phyloP scores from a whole-genome alignment of 2,888 invertebrate species.

The Tipula unca region DNA sequence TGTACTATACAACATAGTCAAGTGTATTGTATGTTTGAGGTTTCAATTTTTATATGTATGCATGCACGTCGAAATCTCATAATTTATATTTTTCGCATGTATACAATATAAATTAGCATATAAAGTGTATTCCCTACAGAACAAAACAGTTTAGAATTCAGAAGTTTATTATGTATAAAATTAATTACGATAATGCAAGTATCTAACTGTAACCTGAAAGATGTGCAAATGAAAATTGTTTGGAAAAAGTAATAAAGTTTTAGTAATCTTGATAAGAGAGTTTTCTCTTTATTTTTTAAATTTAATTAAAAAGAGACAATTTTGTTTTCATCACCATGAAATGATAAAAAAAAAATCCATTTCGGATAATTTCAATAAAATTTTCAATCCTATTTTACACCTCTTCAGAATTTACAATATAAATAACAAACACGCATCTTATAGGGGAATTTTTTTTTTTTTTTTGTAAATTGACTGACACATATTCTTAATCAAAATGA shows the following conservation, averaged over 20 bases:
- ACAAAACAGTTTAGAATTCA: background rate
- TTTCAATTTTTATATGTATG: background rate
- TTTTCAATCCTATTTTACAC: background rate
- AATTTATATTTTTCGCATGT: too few relatives aligned
- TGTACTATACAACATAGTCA: background rate
- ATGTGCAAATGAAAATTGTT: background rate
- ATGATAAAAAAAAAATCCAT: background rate
- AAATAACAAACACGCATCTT: background rate
- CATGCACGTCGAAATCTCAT: background rate
- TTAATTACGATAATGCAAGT: background rate
- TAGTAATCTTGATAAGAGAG: background rate
- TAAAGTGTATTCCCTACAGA: background rate
- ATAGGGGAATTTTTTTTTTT: background rate
- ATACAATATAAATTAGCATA: background rate
- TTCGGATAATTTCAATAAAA: background rate
- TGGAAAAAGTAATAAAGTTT: background rate
- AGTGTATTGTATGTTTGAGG: background rate
- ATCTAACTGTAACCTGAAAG: background rate
- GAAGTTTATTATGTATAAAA: background rate
- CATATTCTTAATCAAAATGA: constrained; percentile 14
- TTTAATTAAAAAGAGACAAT: background rate
- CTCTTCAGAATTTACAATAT: background rate
- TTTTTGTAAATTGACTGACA: background rate
- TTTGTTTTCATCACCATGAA: background rate
- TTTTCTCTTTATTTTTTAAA: background rate